Base-by-base conservation (phyloP, 2,113 vertebrate genomes). In the Rhinoderma darwinii region DNA sequence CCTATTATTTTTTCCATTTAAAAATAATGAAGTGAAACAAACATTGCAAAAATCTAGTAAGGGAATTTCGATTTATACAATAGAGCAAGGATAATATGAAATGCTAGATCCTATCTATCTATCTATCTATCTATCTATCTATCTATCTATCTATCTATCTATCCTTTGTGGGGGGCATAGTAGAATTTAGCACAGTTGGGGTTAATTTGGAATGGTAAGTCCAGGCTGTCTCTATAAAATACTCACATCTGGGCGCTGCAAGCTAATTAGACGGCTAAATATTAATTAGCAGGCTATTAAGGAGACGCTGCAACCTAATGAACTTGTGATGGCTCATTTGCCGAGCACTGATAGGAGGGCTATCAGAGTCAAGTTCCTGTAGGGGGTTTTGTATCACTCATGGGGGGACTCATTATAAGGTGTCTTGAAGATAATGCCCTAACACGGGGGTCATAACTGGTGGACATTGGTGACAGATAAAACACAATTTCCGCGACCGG, bases 201-300 rank as follows among this genome's bases (percentile, higher is more conserved):
- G 83, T 76, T 84, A 84, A 84, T 41, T 25, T 5, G 51, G 32
- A 25, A 47, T 9, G 59, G 51, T 17, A 30, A 15, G 76, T 70
- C 76, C 84, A 80, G 61, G 63, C 43, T 80, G 84, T 51, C n/a
- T 78, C n/a, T 39, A 59, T 72, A 79, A 72, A 86, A 41, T 72
- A 20, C 68, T 72, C 84, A 80, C 84, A 86, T 86, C 76, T 86
- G 84, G 76, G 84, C 76, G 37, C 84, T 72, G 84, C 61, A 80
- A 80, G 84, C 84, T 86, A 86, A 86, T 86, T 86, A 80, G 84
- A 86, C 84, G 80, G 84, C 84, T 86, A 86, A 86, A 86, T 86
- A 86, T 86, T 86, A 86, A 86, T 86, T 86, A 86, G 84, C 76
- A 86, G 35, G 84, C 84, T 86, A 86, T 86, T 86, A 86, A 86